Percentiles rank a stretch among this genome's conserved stretches.
Conservation (phyloP, 2,797 vertebrate genomes). For the Paramormyrops hopkinsi region DNA sequence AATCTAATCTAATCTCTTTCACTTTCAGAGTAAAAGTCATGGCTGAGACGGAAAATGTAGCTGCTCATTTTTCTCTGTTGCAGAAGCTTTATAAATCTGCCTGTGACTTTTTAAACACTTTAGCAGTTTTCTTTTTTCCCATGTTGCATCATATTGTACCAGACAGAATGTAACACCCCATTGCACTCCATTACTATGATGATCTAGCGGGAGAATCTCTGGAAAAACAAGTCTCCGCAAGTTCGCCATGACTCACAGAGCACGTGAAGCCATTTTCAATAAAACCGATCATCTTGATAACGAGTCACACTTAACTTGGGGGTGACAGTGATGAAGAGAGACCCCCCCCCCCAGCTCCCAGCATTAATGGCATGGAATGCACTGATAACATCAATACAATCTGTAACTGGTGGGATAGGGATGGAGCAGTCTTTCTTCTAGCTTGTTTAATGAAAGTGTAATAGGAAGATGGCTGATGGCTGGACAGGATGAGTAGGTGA, state of each 20-base stretch:
- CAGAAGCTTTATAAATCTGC: constrained; percentile 1
- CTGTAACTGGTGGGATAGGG: background rate
- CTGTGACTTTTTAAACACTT: background rate
- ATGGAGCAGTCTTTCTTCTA: background rate
- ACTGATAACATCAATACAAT: constrained; percentile 20
- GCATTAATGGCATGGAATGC: background rate
- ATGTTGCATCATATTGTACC: background rate
- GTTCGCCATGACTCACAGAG: background rate
- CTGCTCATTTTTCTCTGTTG: background rate
- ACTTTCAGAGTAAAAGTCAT: background rate
- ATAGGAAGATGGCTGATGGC: background rate
- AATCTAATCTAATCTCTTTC: background rate
- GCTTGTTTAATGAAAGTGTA: constrained; percentile 14
- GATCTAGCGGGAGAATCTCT: background rate
- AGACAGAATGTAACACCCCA: background rate
- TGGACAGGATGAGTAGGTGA: background rate
- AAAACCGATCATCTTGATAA: background rate
- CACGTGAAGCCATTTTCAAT: background rate
- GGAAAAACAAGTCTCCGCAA: background rate
- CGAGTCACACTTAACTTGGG: background rate
- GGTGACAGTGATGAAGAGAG: background rate
- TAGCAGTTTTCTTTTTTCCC: background rate
- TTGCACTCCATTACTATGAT: background rate
- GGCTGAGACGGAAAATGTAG: background rate
- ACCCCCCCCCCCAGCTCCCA: background rate